These are phyloP conservation scores for Rhinogobio ventralis DNA, from an alignment of 2,797 vertebrate genomes.

Conservation along the genomic window DNA sequence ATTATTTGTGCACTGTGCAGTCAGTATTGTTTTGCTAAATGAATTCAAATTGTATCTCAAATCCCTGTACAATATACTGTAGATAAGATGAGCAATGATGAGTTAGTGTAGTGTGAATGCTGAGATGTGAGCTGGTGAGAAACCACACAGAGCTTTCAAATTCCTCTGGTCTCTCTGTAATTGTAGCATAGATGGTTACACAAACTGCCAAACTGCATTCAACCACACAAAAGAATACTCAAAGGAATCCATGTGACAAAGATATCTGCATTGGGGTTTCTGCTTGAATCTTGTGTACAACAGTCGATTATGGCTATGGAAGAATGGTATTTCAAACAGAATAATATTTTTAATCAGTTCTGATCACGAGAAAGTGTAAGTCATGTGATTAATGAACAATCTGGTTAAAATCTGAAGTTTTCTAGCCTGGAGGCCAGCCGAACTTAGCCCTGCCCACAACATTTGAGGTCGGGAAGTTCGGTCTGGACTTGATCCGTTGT, in stretches of 20 bases:
- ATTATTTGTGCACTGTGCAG: background rate
- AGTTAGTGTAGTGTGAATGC: constrained; percentile 36
- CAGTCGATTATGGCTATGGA: background rate
- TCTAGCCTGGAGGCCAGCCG: no score
- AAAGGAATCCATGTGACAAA: constrained; percentile 4
- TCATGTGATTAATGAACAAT: background rate
- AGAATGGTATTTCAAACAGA: background rate
- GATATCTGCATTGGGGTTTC: background rate
- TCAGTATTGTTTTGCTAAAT: background rate
- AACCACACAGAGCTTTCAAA: constrained; percentile 43
- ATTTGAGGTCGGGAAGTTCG: no score
- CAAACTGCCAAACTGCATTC: constrained; percentile 19
- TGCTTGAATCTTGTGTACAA: background rate
- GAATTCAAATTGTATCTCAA: background rate
- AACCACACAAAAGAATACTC: constrained; percentile 15
- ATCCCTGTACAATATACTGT: background rate
- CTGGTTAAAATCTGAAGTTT: background rate
- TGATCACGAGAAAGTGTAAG: background rate
- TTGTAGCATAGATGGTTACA: constrained; percentile 40
- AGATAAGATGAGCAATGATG: constrained; percentile 11
- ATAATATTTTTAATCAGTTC: background rate
- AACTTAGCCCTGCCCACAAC: no score
- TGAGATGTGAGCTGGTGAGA: constrained; percentile 31
- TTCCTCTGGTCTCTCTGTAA: constrained; percentile 44
- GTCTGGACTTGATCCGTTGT: no score